phyloP scores from a whole-genome alignment of 2,888 invertebrate species.

The Xiphydria camelus region DNA sequence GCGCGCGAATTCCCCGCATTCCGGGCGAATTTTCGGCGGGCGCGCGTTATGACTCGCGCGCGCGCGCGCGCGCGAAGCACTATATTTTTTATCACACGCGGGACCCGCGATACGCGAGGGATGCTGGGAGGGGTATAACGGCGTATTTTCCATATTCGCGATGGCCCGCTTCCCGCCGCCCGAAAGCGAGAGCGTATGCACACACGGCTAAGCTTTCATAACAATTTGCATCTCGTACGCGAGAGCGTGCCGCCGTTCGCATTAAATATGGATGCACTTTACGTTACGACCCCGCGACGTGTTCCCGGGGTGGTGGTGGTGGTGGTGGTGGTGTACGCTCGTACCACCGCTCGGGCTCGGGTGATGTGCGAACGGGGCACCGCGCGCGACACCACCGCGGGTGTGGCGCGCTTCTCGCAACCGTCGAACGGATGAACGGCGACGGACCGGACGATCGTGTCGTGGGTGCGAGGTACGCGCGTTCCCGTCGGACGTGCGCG shows the following conservation, averaged over 20 bases:
- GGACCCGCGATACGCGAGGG: slow-evolving; percentile 37
- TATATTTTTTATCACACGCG: slow-evolving; percentile 53
- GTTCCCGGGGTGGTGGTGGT: slow-evolving; percentile 25
- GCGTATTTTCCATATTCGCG: slow-evolving; percentile 38
- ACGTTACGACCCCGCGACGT: slow-evolving; percentile 33
- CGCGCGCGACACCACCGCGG: slow-evolving; percentile 23
- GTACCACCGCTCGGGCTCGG: slow-evolving; percentile 12
- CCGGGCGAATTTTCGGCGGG: background rate
- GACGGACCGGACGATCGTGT: too few species aligned
- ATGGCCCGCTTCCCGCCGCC: too few species aligned
- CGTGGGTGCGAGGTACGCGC: too few species aligned
- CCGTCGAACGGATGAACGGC: too few species aligned
- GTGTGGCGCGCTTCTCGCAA: slow-evolving; percentile 29
- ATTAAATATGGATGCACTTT: slow-evolving; percentile 54
- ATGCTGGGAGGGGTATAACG: background rate
- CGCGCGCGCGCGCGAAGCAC: slow-evolving; percentile 10
- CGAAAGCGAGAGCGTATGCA: slow-evolving; percentile 20
- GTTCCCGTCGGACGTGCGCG: slow-evolving; percentile 16
- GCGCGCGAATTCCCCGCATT: slow-evolving; percentile 23
- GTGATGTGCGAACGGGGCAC: slow-evolving; percentile 21
- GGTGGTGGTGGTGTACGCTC: slow-evolving; percentile 9
- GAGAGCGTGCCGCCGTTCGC: slow-evolving; percentile 28
- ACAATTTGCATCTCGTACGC: slow-evolving; percentile 53
- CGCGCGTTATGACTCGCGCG: slow-evolving; percentile 24
- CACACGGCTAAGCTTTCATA: slow-evolving; percentile 52